Evolutionary conservation across 2,797 vertebrate genomes (phyloP), one percentile per base, ranked within the genome.

Genomic region (Sparus aurata): DNA sequence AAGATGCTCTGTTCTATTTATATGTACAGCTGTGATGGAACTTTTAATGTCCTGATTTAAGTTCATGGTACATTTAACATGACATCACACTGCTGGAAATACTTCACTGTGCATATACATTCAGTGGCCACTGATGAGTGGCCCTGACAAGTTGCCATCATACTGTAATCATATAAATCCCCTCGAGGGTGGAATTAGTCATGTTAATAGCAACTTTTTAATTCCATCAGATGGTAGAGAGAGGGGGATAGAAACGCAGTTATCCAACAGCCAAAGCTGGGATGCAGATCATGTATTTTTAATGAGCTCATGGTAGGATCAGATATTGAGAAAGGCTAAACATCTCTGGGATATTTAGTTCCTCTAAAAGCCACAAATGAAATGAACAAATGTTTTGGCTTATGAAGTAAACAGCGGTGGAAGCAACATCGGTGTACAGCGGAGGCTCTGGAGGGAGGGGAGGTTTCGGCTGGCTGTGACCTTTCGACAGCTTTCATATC

Each of bases 281-380:
- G 79, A 80, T 85, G 73, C 78, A 80, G 72, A 85, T 90, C 91
- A 93, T 95, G 87, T 74, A 92, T 91, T 90, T 94, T 94, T 95
- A 92, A 95, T 93, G 83, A 92, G 80, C 77, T 73, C 75, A 76
- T 90, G 80, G 90, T 89, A 87, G 78, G 87, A 92, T 93, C 90
- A 93, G 85, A 87, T 83, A 84, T 89, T 30, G 23, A 70, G 84
- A 84, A 74, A 69, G 74, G 47, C 86, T 87, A 89, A 94, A 93
- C 77, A 84, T 93, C 89, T 92, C 74, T 63, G 83, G 81, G 86
- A 91, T 90, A 86, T 91, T 93, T 92, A 85, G 85, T 77, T 91
- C 76, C 57, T 86, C 63, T 90, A 89, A 92, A 91, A 90, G 86
- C 82, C 90, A 90, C 86, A 91, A 92, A 93, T 86, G 73, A 86